Evolutionary conservation across 2,888 invertebrate genomes (phyloP), one percentile per base, ranked within the genome.

Genomic region (Machimus rusticus): DNA sequence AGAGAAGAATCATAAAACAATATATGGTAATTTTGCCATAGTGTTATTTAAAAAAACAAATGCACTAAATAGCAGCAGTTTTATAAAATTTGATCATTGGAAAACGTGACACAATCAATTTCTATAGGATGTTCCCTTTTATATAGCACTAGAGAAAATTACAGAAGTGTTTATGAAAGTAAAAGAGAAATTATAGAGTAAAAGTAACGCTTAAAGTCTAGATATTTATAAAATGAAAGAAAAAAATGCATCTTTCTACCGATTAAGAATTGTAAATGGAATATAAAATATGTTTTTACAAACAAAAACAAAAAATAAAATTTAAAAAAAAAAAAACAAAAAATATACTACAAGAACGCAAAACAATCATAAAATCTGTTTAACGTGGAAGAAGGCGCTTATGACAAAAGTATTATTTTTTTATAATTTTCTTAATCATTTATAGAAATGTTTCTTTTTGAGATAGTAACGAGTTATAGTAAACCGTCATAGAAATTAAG

Each of bases 51-150:
- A n/a, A 28, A 28, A 28, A 28, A 28, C 28, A 28, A 28, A 28
- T 28, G 28, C 28, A 28, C 12, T 66, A 23, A 66, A 66, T 66
- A 12, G 28, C 12, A 66, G 9, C 66, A 66, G 12, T 23, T 57
- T 16, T 51, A 51, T n/a, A 16, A n/a, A 51, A 66, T 9, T 23
- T 55, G 55, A 55, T 55, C 19, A 19, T 55, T 55, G 66, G 3
- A 66, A 19, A 66, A 66, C 66, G 66, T 66, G 66, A 57, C 57
- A 82, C 57, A 82, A 57, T 82, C 81, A 55, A 81, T 81, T 31
- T 37, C 39, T 28, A 82, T 82, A 82, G 57, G 19, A 55, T 55
- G 55, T 55, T 55, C 19, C 23, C 66, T 28, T 66, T 82, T 82
- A 23, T 82, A 23, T 82, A 82, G 82, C 16, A 82, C 57, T 82